A percentile compares a stretch with the other conserved stretches of the same genome.
Evolutionary conservation across 2,888 invertebrate genomes (phyloP).

Genomic region (Eristalis tenax): DNA sequence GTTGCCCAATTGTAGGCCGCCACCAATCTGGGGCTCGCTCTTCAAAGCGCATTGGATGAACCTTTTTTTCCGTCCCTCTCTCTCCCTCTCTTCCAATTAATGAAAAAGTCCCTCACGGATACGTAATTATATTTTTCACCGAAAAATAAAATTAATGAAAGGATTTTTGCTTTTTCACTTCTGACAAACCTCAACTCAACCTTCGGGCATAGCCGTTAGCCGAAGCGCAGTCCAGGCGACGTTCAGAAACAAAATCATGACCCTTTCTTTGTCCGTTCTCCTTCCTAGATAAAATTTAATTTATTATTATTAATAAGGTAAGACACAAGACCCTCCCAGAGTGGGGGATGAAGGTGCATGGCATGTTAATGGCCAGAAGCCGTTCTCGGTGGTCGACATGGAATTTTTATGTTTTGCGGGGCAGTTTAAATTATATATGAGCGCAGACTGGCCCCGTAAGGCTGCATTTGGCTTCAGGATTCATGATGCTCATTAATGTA

Average conservation of each 20-base stretch:
- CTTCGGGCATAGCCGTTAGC: not conserved
- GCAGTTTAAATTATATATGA: conserved; percentile 32
- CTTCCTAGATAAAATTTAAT: conserved; percentile 28
- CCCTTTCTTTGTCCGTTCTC: not conserved
- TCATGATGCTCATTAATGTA: conserved; percentile 9
- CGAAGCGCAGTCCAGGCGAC: not conserved
- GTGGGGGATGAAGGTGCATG: conserved; percentile 19
- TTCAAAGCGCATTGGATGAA: conserved; percentile 20
- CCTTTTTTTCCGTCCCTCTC: conserved; percentile 13
- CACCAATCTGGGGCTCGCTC: not conserved
- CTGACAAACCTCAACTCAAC: not conserved
- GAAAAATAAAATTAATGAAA: conserved; percentile 43
- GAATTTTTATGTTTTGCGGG: conserved; percentile 28
- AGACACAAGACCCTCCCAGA: conserved; percentile 17
- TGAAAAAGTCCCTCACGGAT: conserved; percentile 35
- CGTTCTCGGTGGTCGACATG: conserved; percentile 39
- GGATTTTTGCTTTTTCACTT: conserved; percentile 44
- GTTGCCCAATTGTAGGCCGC: not conserved
- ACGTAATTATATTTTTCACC: conserved; percentile 48
- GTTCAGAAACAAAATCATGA: not conserved
- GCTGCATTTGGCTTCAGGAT: not conserved
- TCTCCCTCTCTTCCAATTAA: conserved; percentile 28
- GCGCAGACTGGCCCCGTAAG: not conserved
- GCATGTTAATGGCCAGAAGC: conserved; percentile 37
- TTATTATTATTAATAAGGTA: conserved; percentile 53